phyloP scores from a whole-genome alignment of 2,797 vertebrate genomes.

The Hippocampus kuda region DNA sequence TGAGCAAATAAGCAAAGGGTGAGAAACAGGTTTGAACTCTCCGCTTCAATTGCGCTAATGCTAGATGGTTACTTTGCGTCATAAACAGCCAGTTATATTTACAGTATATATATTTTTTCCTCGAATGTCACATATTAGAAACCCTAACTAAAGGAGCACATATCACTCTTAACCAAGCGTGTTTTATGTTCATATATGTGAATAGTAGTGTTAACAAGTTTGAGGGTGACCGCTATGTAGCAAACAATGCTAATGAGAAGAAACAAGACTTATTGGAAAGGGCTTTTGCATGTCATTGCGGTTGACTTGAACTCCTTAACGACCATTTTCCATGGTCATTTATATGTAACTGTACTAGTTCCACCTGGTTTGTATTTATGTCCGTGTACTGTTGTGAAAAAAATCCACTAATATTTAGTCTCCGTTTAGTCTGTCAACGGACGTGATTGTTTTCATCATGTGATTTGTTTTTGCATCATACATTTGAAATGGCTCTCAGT shows the following conservation, averaged over 20 bases:
- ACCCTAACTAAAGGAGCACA: background rate
- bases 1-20: background rate
- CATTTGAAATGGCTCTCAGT: background rate
- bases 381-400: background rate
- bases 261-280: background rate
- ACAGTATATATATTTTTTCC: too few relatives aligned
- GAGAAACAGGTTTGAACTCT: background rate
- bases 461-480: background rate
- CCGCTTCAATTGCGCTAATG: background rate
- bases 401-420: background rate
- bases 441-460: background rate
- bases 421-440: too few relatives aligned
- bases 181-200: background rate
- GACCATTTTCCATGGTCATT: background rate
- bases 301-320: background rate
- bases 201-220: background rate
- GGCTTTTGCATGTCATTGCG: background rate
- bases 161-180: background rate
- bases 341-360: background rate
- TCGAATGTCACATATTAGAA: background rate
- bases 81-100: background rate
- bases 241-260: background rate
- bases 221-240: slow-evolving; percentile 8
- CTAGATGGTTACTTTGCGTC: background rate
- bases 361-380: background rate